Base-by-base conservation (phyloP, 2,113 vertebrate genomes). In the Oxygymnocypris stewartii region DNA sequence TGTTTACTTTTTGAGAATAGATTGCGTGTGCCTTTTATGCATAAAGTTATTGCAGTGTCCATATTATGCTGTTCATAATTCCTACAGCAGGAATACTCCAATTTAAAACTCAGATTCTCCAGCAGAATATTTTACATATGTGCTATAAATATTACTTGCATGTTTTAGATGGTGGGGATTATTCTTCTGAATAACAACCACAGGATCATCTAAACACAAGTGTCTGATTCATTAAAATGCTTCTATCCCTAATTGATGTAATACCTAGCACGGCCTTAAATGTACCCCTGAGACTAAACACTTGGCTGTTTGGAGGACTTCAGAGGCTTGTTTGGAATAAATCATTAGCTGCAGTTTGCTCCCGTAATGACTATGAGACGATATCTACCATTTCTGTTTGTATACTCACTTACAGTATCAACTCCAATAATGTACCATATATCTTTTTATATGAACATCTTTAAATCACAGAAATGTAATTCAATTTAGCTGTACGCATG, bases 311-410 rank as follows among this genome's bases (percentile, higher is more conserved):
- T 67, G 23, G 92, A 89, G 84, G 63, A 91, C 87, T 92, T 57
- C 42, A 47, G 57, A 20, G 86, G 83, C 76, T 90, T 93, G 90
- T 88, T 73, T 91, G 91, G 87, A 94, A 94, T 89, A 61, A 88
- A 90, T 93, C 91, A 94, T 95, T 94, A 94, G 85, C 91, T 93
- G 87, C 89, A 93, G 84, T 91, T 93, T 92, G 90, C 87, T 86
- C 87, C 82, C 85, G 86, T 91, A 94, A 94, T 93, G 94, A 91
- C 91, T 94, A 54, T 88, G 85, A 63, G 69, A 75, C 67, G 0
- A 47, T 7, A 20, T 82, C 79, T 85, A 23, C 44, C 37, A 71
- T 51, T n/a, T 79, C 54, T 74, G 69, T 84, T 83, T 83, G 9
- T 49, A 54, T 40, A 69, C 65, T 75, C 31, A 81, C 65, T 59